Base-by-base conservation (phyloP, 2,888 invertebrate genomes). In the Epinotia nisella region DNA sequence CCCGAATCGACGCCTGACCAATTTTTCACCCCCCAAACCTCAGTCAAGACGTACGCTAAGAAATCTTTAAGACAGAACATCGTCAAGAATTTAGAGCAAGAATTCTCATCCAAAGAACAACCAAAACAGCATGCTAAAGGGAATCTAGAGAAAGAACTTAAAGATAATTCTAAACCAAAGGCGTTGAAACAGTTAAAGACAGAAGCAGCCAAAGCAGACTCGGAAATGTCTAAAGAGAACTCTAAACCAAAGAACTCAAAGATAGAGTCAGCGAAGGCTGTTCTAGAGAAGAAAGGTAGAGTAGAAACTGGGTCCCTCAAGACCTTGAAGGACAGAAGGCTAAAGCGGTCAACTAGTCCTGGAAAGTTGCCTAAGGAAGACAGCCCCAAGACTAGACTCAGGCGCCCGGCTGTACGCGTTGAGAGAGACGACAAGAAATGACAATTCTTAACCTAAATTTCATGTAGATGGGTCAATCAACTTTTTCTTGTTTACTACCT, bases 1-100 rank as follows among this genome's bases (percentile, higher is more conserved):
- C 92, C 89, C 0, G 75, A 76, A 17, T 80, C 81, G 0, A 82
- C 83, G 0, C 82, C 82, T 0, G 90, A 92, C 15, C 79, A 85
- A 9, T 92, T 91, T 64, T 92, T 90, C 76, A 92, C 92, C 0
- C 92, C 92, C 0, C 76, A 88, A 78, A 84, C 89, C 0, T 83
- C 86, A 0, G 60, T 90, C 0, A 91, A 87, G 74, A 91, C 90
- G 0, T 91, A 92, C 51, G 75, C 85, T 0, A 87, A 86, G 51
- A 83, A 82, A 68, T 77, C 80, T 0, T 29, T 90, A 0, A 78
- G 85, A 2, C 79, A 79, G 1, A 83, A 82, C 2, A 83, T 91
- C 0, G 89, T 90, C 0, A 93, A 92, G 69, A 92, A 91, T 75
- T 75, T 92, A 0, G 90, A 92, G 60, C 73, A 80, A 0, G 92